phyloP scores from a whole-genome alignment of 2,888 invertebrate genomes.

The Monoplex corrugatus region DNA sequence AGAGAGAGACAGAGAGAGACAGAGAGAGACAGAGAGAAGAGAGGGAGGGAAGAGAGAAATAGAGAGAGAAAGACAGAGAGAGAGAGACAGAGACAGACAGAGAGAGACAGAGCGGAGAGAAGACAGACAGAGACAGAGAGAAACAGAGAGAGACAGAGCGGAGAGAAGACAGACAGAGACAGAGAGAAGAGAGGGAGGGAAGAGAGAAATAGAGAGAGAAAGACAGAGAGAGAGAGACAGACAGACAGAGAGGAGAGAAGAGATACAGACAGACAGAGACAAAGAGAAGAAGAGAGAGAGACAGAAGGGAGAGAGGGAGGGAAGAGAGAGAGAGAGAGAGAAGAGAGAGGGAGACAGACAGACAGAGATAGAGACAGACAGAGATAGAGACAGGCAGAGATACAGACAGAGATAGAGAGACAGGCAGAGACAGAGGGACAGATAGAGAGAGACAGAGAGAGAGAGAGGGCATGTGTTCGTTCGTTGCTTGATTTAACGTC shows the following conservation, averaged over 20 bases:
- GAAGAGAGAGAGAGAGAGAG: neutral
- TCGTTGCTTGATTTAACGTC: too few relatives aligned
- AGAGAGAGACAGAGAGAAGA: too few relatives aligned
- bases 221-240: neutral
- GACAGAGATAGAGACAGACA: neutral
- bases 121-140: too few relatives aligned
- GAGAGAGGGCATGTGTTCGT: neutral
- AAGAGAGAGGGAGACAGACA: neutral
- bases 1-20: neutral
- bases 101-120: too few relatives aligned
- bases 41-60: too few relatives aligned
- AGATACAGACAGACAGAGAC: neutral
- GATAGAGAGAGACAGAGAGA: conserved; percentile 3
- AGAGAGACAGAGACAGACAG: too few relatives aligned
- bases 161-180: too few relatives aligned
- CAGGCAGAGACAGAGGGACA: neutral
- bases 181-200: too few relatives aligned
- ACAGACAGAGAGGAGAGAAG: neutral
- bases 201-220: too few relatives aligned
- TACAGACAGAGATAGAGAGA: neutral
- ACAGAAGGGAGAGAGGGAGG: neutral
- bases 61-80: too few relatives aligned
- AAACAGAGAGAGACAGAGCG: too few relatives aligned
- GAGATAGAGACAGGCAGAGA: conserved; percentile 14
- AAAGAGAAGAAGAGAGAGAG: neutral